Base-by-base conservation (phyloP, 2,113 vertebrate genomes). In the Narcine bancroftii region DNA sequence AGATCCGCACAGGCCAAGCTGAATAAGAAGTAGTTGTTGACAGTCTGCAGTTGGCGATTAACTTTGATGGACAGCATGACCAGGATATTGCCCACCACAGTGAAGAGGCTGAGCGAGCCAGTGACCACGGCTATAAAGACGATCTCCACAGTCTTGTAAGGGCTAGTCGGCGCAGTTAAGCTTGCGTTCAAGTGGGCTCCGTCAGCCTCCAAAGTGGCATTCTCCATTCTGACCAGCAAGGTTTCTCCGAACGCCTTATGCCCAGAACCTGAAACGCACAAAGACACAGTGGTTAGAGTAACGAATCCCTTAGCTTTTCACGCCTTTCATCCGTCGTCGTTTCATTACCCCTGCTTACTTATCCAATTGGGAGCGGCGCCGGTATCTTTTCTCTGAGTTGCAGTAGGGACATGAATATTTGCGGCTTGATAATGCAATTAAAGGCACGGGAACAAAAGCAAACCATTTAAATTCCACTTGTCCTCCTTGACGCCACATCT, bases 41-140 rank as follows among this genome's bases (percentile, higher is more conserved):
- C 97, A 0, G 99, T 99, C 95, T 99, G 98, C 92, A 99, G 95
- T 94, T 99, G 99, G 63, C 99, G 97, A 95, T 99, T 99, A 42
- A 99, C 99, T 95, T 99, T 99, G 95, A 99, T 99, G 93, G 99
- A 99, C 26, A 99, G 96, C 98, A 99, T 99, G 93, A 99, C 99
- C 92, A 99, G 94, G 94, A 99, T 97, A 93, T 99, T 99, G 92
- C 98, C 99, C 36, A 98, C 98, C 2, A 99, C 97, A 0, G 99
- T 99, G 95, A 99, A 98, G 1, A 99, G 97, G 94, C 98, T 99
- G 92, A 99, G 96, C 0, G 99, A 99, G 81, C 99, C 98, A 0
- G 98, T 99, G 72, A 99, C 98, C 0, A 98, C 95, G 93, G 97
- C 97, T 0, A 99, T 99, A 93, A 99, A 99, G 50, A 99, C 96